A percentile compares a stretch with the other conserved stretches of the same genome.
Conservation (phyloP, 2,797 vertebrate genomes). For the Phoebastria nigripes region DNA sequence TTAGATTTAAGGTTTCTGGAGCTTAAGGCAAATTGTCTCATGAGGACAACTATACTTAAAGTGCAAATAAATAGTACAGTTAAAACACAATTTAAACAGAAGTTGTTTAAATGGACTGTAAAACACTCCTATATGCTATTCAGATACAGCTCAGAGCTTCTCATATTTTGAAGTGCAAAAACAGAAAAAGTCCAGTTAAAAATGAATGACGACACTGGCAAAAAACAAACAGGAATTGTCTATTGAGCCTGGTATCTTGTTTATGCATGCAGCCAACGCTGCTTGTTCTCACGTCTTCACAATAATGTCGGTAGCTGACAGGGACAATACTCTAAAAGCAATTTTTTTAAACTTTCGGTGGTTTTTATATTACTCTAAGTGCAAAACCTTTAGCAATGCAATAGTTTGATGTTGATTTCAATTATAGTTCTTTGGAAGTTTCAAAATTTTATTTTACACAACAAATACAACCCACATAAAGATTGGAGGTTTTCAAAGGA, state of each 20-base stretch:
- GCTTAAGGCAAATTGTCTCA: neutral
- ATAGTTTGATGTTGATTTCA: neutral
- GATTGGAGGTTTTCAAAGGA: neutral
- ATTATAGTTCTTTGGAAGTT: neutral
- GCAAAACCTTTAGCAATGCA: neutral
- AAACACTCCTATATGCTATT: neutral
- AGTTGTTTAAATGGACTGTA: neutral
- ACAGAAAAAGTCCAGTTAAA: neutral
- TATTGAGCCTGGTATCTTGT: neutral
- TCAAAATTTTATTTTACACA: neutral
- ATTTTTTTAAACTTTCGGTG: accelerated
- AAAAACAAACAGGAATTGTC: neutral
- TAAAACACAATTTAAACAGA: neutral
- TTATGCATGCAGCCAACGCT: accelerated
- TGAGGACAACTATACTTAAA: neutral
- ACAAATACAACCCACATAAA: accelerated
- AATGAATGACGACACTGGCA: neutral
- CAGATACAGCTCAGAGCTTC: neutral
- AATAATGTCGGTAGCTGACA: neutral
- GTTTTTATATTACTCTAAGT: neutral
- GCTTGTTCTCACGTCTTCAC: neutral
- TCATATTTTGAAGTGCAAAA: neutral
- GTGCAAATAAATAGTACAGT: neutral
- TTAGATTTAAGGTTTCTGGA: neutral
- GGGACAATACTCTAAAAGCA: neutral